A percentile compares a stretch with the other conserved stretches of the same genome.
phyloP scores from a whole-genome alignment of 2,888 invertebrate genomes.

The Acronicta psi region DNA sequence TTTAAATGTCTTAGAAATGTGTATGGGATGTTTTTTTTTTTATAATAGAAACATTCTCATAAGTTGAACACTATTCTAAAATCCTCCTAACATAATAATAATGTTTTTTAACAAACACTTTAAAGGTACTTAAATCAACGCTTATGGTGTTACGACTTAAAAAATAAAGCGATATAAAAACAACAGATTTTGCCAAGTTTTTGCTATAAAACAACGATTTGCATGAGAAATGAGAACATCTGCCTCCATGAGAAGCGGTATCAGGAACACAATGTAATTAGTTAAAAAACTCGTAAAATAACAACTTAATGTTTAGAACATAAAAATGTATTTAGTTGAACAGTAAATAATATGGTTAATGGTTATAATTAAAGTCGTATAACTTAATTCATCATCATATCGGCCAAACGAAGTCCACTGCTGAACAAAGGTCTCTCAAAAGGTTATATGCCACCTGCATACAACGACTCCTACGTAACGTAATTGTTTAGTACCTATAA shows the following conservation, averaged over 20 bases:
- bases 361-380: no score
- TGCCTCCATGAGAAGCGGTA: constrained; percentile 64
- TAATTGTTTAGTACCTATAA: no score
- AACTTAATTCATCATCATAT: no score
- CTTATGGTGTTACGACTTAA: constrained; percentile 44
- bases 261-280: constrained; percentile 65
- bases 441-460: no score
- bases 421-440: no score
- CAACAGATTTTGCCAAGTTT: constrained; percentile 64
- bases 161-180: constrained; percentile 62
- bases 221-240: constrained; percentile 77
- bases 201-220: constrained; percentile 78
- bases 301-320: constrained; percentile 38
- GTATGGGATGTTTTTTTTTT: no score
- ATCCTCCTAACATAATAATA: constrained; percentile 7
- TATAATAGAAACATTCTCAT: no score
- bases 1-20: no score
- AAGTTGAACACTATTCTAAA: not conserved
- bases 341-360: no score
- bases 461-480: no score
- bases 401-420: no score
- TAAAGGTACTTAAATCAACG: constrained; percentile 37
- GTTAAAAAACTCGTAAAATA: constrained; percentile 61
- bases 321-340: constrained; percentile 1
- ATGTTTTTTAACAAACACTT: constrained; percentile 21